Percentiles rank a stretch among this genome's conserved stretches.
Evolutionary conservation across 2,797 vertebrate species (phyloP).

Genomic region (Dryobates pubescens): DNA sequence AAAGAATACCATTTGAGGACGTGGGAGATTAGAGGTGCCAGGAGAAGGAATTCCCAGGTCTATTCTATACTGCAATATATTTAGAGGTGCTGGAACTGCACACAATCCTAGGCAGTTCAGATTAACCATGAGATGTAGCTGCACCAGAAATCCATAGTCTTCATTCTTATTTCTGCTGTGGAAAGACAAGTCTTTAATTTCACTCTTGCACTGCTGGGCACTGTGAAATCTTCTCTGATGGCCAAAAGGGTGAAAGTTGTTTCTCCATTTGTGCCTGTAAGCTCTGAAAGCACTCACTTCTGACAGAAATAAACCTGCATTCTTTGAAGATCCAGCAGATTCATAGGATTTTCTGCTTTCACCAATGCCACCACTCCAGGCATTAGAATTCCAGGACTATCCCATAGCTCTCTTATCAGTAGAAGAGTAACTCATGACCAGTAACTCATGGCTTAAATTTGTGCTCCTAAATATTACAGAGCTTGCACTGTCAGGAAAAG

Average conservation of each 20-base stretch:
- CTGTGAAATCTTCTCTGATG: not conserved
- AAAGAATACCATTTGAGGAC: not conserved
- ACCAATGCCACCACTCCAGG: not conserved
- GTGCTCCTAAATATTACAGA: not conserved
- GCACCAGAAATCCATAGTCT: not conserved
- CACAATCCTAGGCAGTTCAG: not conserved
- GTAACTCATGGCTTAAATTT: not conserved
- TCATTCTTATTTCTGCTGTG: not conserved
- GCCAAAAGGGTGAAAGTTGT: not conserved
- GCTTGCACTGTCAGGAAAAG: not conserved
- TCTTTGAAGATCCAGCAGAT: not conserved
- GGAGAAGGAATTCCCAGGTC: not conserved
- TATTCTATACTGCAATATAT: fast-evolving
- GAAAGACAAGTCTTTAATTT: not conserved
- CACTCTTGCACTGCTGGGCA: not conserved
- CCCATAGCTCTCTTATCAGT: not conserved
- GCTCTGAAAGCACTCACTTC: not conserved
- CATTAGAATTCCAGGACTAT: not conserved
- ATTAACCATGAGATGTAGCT: not conserved
- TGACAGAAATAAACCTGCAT: not conserved
- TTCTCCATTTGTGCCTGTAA: not conserved
- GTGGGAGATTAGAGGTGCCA: not conserved
- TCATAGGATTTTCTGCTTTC: not conserved
- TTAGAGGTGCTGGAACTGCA: not conserved
- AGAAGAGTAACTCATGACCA: not conserved